A percentile compares a stretch with the other conserved stretches of the same genome.
phyloP scores from a whole-genome alignment of 2,888 invertebrate species.

The Microctonus brassicae region DNA sequence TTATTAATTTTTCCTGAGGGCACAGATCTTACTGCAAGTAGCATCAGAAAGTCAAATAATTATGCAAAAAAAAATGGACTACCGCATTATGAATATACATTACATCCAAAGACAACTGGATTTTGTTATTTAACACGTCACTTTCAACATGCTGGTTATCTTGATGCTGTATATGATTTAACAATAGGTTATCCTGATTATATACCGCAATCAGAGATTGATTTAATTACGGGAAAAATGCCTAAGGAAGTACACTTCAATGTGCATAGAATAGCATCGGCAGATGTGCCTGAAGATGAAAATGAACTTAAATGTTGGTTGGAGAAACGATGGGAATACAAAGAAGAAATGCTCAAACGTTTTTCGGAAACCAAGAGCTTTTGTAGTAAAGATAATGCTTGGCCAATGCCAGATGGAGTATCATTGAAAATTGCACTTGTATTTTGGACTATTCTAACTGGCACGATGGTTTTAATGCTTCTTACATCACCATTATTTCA shows the following conservation, averaged over 20 bases:
- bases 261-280: conserved; percentile 77
- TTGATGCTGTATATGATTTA: conserved; percentile 87
- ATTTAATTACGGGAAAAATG: conserved; percentile 78
- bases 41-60: conserved; percentile 78
- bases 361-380: conserved; percentile 74
- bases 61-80: conserved; percentile 80
- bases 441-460: conserved; percentile 76
- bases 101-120: conserved; percentile 91
- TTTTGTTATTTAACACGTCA: conserved; percentile 76
- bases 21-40: conserved; percentile 82
- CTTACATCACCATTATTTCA: conserved; percentile 63
- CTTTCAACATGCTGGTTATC: conserved; percentile 73
- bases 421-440: conserved; percentile 73
- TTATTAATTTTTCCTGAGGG: conserved; percentile 91
- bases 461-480: conserved; percentile 56
- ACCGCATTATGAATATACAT: conserved; percentile 80
- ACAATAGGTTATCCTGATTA: conserved; percentile 86
- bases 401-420: conserved; percentile 63
- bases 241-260: conserved; percentile 84
- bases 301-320: conserved; percentile 75
- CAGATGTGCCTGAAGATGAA: conserved; percentile 74
- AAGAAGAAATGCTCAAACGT: conserved; percentile 75
- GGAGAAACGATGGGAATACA: conserved; percentile 77
- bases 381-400: conserved; percentile 55
- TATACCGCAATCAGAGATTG: conserved; percentile 81